Conservation (phyloP, 2,888 invertebrate species). For the Conchocele bisecta region DNA sequence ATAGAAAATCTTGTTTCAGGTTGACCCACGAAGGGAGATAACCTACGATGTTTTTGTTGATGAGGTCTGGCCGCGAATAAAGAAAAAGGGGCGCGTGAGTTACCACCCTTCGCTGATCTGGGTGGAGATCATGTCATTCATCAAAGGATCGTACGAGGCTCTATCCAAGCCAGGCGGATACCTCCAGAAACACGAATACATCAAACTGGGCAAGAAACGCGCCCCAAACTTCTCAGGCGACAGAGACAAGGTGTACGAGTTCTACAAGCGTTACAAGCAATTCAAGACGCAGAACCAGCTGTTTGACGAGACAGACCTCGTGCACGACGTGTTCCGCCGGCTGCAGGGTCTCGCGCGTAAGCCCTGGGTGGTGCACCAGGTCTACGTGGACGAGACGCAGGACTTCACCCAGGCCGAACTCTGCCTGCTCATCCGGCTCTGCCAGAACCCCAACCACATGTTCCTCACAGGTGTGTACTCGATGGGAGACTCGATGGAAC, state of each 20-base stretch:
- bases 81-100: slow-evolving; percentile 24
- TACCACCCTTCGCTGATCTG: slow-evolving; percentile 76
- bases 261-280: slow-evolving; percentile 64
- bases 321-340: slow-evolving; percentile 58
- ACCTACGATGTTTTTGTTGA: slow-evolving; percentile 74
- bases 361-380: slow-evolving; percentile 67
- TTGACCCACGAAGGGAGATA: slow-evolving; percentile 70
- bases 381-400: slow-evolving; percentile 79
- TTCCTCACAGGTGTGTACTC: slow-evolving; percentile 71
- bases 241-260: slow-evolving; percentile 62
- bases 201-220: slow-evolving; percentile 66
- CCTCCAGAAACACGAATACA: slow-evolving; percentile 63
- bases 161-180: slow-evolving; percentile 59
- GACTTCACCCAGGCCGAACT: slow-evolving; percentile 79
- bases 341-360: slow-evolving; percentile 32
- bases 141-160: slow-evolving; percentile 74
- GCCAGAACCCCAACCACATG: slow-evolving; percentile 76
- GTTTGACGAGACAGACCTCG: slow-evolving; percentile 74
- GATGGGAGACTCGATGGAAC: too few relatives aligned
- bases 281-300: slow-evolving; percentile 57
- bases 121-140: slow-evolving; percentile 79
- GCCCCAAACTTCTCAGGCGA: slow-evolving; percentile 71
- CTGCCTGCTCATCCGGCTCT: slow-evolving; percentile 71
- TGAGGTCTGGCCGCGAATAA: slow-evolving; percentile 72
- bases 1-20: too few relatives aligned